phyloP scores from a whole-genome alignment of 2,797 vertebrate genomes.

The Arremon brunneinucha region DNA sequence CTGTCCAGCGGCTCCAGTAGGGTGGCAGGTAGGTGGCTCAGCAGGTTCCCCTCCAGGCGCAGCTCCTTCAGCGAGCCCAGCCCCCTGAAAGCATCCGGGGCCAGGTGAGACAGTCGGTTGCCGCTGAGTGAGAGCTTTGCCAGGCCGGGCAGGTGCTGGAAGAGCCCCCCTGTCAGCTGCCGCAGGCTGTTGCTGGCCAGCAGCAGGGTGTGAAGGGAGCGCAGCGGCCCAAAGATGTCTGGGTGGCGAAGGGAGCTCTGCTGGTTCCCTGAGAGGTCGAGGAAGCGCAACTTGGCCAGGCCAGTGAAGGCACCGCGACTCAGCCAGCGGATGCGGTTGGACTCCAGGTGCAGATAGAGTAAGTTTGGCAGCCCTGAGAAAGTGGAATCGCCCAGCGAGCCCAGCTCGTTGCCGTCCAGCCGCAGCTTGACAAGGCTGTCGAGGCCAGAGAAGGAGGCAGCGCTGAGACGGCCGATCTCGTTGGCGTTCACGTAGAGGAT shows the following conservation, averaged over 20 bases:
- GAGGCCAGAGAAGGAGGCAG: constrained; percentile 81
- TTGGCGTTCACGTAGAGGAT: constrained; percentile 90
- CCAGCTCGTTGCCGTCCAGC: constrained; percentile 87
- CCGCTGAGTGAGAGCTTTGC: constrained; percentile 85
- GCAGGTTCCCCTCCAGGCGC: constrained; percentile 84
- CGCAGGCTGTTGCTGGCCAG: constrained; percentile 87
- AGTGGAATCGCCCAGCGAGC: constrained; percentile 82
- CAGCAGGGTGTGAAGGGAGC: constrained; percentile 83
- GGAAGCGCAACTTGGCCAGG: constrained; percentile 86
- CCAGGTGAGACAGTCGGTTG: constrained; percentile 84
- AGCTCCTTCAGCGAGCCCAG: constrained; percentile 84
- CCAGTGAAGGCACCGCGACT: constrained; percentile 85
- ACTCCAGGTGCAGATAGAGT: constrained; percentile 90
- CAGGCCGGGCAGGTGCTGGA: constrained; percentile 84
- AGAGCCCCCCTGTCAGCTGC: constrained; percentile 79
- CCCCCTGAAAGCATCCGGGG: constrained; percentile 80
- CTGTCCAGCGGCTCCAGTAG: constrained; percentile 85
- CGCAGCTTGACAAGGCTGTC: constrained; percentile 86
- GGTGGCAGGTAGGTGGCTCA: constrained; percentile 81
- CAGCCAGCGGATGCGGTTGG: constrained; percentile 87
- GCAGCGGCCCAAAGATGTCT: constrained; percentile 82
- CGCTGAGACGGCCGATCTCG: constrained; percentile 78
- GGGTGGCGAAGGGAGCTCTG: constrained; percentile 82
- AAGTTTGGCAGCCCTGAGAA: constrained; percentile 84
- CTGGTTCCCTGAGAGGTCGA: constrained; percentile 90